Evolutionary conservation across 2,888 invertebrate genomes (phyloP).

Genomic region (Andrena flavipes): DNA sequence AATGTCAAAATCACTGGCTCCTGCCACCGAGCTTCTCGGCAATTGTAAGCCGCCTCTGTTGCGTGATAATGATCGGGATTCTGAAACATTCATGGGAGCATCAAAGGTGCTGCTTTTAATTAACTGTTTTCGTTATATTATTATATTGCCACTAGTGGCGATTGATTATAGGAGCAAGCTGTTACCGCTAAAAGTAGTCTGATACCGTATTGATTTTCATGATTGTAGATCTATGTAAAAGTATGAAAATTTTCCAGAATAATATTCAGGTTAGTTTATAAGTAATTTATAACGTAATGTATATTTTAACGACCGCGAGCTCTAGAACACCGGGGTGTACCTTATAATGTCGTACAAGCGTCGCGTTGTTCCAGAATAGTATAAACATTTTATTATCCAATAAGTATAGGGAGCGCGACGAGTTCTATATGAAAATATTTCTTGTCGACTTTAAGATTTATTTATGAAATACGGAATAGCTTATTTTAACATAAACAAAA

Average conservation of each 20-base stretch:
- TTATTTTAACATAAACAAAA: slow-evolving; percentile 3
- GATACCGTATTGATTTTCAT: slow-evolving; percentile 15
- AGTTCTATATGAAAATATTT: not conserved
- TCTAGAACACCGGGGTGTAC: not conserved
- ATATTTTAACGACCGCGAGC: slow-evolving; percentile 11
- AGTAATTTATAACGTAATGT: slow-evolving; percentile 21
- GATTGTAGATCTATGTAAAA: slow-evolving; percentile 23
- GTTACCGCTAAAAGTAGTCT: slow-evolving; percentile 15
- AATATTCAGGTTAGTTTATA: slow-evolving; percentile 43
- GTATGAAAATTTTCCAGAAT: slow-evolving; percentile 20
- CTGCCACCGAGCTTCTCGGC: slow-evolving; percentile 17
- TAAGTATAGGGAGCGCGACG: not conserved
- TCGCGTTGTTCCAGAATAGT: slow-evolving; percentile 2
- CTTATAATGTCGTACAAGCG: not conserved
- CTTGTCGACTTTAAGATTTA: not conserved
- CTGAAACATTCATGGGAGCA: slow-evolving; percentile 5
- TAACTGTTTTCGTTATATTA: slow-evolving; percentile 36
- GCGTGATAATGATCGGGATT: slow-evolving; percentile 2
- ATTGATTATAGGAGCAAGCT: slow-evolving; percentile 19
- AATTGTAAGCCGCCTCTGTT: not conserved
- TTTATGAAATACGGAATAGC: slow-evolving; percentile 4
- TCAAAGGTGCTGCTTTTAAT: slow-evolving; percentile 5
- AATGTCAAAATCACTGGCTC: slow-evolving; percentile 53
- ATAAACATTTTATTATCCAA: not conserved
- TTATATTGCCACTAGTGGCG: slow-evolving; percentile 28